A percentile compares a stretch with the other conserved stretches of the same genome.
Evolutionary conservation across 1,140 invertebrate genomes (phyloP).

Genomic region (Thalassaphorura encarpata): DNA sequence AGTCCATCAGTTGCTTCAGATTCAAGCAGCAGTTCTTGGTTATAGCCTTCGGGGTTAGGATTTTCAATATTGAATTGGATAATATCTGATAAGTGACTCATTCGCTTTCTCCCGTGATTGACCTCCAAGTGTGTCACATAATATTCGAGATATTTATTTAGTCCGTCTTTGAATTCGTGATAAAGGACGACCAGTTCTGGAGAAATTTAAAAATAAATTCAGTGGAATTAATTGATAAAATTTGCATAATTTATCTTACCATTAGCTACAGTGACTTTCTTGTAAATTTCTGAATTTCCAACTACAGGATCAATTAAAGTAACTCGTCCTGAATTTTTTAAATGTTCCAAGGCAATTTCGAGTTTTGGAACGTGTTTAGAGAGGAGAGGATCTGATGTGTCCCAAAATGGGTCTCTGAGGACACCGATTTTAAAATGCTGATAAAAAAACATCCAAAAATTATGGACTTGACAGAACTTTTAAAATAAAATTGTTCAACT

Average conservation of each 20-base stretch:
- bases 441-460: not conserved
- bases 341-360: not conserved
- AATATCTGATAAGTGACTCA: conserved; percentile 16
- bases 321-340: not conserved
- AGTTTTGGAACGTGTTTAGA: not conserved
- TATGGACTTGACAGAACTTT: too few relatives aligned
- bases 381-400: not conserved
- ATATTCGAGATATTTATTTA: not conserved
- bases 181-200: not conserved
- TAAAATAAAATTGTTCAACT: not conserved
- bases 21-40: conserved; percentile 1
- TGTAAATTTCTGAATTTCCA: not conserved
- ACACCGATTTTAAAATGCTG: conserved; percentile 1
- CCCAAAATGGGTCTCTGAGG: conserved; percentile 10
- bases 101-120: not conserved
- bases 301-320: not conserved
- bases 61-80: conserved; percentile 13
- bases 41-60: conserved; percentile 14
- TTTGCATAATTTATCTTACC: not conserved
- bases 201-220: not conserved
- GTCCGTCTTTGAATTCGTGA: not conserved
- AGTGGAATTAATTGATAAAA: not conserved
- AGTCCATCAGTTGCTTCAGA: conserved; percentile 15
- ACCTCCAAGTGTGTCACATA: not conserved
- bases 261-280: not conserved